Evolutionary conservation across 2,888 invertebrate genomes (phyloP).

Genomic region (Pediacus dermestoides): DNA sequence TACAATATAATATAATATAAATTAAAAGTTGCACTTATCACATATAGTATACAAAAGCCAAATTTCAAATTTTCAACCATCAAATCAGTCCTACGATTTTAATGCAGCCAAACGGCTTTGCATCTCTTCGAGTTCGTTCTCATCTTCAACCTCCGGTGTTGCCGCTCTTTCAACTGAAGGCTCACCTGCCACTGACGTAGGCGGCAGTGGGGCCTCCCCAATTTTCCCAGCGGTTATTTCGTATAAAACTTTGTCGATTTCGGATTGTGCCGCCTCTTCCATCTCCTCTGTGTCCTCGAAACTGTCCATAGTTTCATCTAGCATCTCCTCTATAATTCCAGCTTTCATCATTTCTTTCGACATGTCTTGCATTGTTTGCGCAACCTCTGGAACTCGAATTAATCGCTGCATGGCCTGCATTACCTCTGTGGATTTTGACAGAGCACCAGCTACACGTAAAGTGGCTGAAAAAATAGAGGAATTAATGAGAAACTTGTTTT

Average conservation of each 20-base stretch:
- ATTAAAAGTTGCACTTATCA: too few relatives aligned
- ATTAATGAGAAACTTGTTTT: conserved; percentile 1
- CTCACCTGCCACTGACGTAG: conserved; percentile 40
- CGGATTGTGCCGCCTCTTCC: conserved; percentile 93
- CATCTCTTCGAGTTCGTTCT: conserved; percentile 88
- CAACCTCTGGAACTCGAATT: conserved; percentile 87
- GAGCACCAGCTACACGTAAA: conserved; percentile 84
- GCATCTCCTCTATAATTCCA: conserved; percentile 98
- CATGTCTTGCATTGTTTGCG: conserved; percentile 94
- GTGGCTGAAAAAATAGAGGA: conserved; percentile 63
- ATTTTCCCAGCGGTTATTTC: conserved; percentile 88
- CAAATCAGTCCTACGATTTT: conserved; percentile 74
- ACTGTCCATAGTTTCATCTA: conserved; percentile 94
- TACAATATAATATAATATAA: too few relatives aligned
- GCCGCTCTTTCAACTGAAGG: conserved; percentile 56
- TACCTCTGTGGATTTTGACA: conserved; percentile 95
- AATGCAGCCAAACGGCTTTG: conserved; percentile 82
- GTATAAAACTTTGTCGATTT: conserved; percentile 68
- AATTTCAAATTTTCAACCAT: too few relatives aligned
- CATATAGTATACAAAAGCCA: too few relatives aligned
- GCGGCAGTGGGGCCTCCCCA: conserved; percentile 84
- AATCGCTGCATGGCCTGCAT: conserved; percentile 97
- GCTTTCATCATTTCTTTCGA: conserved; percentile 99
- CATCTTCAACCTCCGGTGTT: conserved; percentile 56
- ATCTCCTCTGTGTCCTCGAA: conserved; percentile 88